Evolutionary conservation across 2,797 vertebrate species (phyloP).

Genomic region (Mormyrops boulengeri): DNA sequence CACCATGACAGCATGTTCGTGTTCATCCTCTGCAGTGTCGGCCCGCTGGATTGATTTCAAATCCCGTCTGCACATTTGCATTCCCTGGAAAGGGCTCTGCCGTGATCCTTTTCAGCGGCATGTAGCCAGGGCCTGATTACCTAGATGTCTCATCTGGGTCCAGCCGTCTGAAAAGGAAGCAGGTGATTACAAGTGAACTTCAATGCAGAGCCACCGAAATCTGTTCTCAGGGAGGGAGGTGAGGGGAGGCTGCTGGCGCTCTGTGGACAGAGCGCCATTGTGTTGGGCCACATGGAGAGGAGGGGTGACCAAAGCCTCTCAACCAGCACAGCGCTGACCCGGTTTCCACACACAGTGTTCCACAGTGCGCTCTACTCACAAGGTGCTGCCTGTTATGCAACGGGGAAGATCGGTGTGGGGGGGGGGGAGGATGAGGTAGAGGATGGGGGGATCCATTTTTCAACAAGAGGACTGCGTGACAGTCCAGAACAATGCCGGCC

Average conservation of each 20-base stretch:
- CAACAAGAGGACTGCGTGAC: constrained; percentile 49
- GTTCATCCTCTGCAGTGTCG: not conserved
- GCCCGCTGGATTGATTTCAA: not conserved
- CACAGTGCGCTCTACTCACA: constrained; percentile 47
- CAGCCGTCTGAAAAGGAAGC: not conserved
- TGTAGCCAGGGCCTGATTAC: not conserved
- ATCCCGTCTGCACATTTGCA: not conserved
- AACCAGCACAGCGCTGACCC: constrained; percentile 39
- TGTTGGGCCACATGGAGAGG: constrained; percentile 31
- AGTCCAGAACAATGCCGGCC: constrained; percentile 44
- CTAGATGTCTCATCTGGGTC: not conserved
- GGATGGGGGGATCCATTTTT: constrained; percentile 48
- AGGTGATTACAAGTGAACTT: constrained; percentile 11
- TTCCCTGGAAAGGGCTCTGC: not conserved
- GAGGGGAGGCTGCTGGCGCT: constrained; percentile 32
- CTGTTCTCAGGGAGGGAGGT: not conserved
- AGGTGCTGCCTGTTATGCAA: constrained; percentile 60
- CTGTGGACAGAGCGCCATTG: constrained; percentile 50
- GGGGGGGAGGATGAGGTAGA: constrained; percentile 32
- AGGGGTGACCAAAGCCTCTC: not conserved
- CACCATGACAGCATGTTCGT: not conserved
- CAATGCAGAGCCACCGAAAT: constrained; percentile 6
- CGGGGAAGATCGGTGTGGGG: constrained; percentile 25
- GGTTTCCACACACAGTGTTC: constrained; percentile 53
- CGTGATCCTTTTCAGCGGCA: not conserved